These are phyloP conservation scores for Drosophila emarginata DNA, from an alignment of 2,888 invertebrate species.

Conservation along the genomic window DNA sequence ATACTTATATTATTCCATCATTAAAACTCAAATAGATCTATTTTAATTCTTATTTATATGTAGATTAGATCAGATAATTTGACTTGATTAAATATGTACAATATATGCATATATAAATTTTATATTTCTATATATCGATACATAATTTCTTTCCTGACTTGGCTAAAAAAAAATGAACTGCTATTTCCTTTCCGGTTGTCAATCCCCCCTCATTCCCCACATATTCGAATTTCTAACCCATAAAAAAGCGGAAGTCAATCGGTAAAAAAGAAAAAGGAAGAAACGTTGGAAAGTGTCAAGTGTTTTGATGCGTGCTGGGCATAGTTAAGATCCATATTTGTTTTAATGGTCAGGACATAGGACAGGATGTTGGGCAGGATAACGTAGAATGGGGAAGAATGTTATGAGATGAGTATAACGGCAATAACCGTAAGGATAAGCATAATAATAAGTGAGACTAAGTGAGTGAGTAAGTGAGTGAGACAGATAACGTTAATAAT, in stretches of 20 bases:
- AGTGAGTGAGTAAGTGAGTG: slow-evolving; percentile 63
- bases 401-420: slow-evolving; percentile 19
- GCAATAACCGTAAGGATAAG: slow-evolving; percentile 62
- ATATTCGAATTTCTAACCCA: slow-evolving; percentile 24
- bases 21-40: no score
- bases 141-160: no score
- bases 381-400: no score
- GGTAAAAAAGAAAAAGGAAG: slow-evolving; percentile 22
- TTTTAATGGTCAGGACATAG: slow-evolving; percentile 48
- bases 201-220: no score
- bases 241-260: slow-evolving; percentile 32
- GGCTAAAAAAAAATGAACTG: no score
- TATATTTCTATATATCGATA: no score
- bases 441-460: slow-evolving; percentile 69
- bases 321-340: slow-evolving; percentile 64
- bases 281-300: slow-evolving; percentile 40
- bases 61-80: neutral
- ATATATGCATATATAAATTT: no score
- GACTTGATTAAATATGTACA: no score
- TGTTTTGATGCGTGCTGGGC: slow-evolving; percentile 57
- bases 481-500: slow-evolving; percentile 77
- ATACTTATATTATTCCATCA: no score
- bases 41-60: no score
- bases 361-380: neutral
- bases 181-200: no score